Conservation (phyloP, 2,113 vertebrate species). For the Raja brachyura region DNA sequence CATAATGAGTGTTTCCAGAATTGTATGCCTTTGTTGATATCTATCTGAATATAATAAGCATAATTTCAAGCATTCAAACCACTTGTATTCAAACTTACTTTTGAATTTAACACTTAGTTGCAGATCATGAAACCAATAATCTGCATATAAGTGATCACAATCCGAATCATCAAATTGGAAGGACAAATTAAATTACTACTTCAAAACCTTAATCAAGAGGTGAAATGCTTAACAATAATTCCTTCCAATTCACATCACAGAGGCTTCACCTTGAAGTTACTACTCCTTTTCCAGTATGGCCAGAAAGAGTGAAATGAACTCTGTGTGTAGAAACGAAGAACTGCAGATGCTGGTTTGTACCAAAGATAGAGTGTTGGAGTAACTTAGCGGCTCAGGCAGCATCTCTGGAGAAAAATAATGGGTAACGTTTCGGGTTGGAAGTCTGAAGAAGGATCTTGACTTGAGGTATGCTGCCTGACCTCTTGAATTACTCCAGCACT, state of each 20-base stretch:
- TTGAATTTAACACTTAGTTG: neutral
- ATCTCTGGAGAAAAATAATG: too few relatives aligned
- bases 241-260: neutral
- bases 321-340: too few relatives aligned
- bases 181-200: neutral
- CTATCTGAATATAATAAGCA: neutral
- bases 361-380: too few relatives aligned
- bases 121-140: neutral
- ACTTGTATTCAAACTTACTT: neutral
- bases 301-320: neutral
- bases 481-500: too few relatives aligned
- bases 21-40: neutral
- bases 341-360: too few relatives aligned
- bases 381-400: too few relatives aligned
- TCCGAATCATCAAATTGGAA: neutral
- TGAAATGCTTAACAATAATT: neutral
- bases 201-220: neutral
- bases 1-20: neutral
- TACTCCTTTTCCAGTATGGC: neutral
- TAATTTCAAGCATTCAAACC: neutral
- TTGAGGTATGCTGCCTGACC: too few relatives aligned
- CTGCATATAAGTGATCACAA: neutral
- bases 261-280: neutral
- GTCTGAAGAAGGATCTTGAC: too few relatives aligned
- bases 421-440: too few relatives aligned